These are phyloP conservation scores for Colletes gigas DNA, from an alignment of 1,140 invertebrate species.

Conservation along the genomic window DNA sequence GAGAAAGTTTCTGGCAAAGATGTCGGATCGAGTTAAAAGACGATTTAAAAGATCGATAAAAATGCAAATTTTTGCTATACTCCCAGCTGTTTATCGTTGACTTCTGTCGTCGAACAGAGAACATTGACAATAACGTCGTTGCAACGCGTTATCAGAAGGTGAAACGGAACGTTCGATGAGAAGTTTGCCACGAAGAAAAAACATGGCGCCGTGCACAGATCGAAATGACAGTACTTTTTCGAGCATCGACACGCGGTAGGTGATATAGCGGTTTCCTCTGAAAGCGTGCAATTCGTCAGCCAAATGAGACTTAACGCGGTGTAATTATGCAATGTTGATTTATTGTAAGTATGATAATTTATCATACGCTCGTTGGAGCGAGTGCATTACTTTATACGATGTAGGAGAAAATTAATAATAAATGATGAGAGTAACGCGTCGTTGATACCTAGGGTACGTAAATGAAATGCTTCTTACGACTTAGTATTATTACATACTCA, in stretches of 20 bases:
- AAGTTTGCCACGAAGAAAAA: not conserved
- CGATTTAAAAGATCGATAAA: not conserved
- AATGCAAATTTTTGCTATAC: not conserved
- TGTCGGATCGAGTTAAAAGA: constrained; percentile 4
- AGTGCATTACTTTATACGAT: constrained; percentile 52
- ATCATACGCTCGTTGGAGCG: constrained; percentile 29
- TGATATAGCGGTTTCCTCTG: constrained; percentile 35
- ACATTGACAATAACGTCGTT: too few species aligned
- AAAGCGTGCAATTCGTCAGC: constrained; percentile 59
- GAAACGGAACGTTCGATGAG: not conserved
- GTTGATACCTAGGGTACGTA: constrained; percentile 30
- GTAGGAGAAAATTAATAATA: constrained; percentile 23
- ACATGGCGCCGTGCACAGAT: not conserved
- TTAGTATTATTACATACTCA: constrained; percentile 51
- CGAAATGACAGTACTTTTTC: constrained; percentile 52
- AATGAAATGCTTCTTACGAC: constrained; percentile 52
- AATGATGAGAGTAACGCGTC: constrained; percentile 21
- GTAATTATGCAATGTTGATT: constrained; percentile 56
- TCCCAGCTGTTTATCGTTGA: too few species aligned
- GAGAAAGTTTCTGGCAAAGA: not conserved
- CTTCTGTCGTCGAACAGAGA: too few species aligned
- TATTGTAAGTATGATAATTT: constrained; percentile 63
- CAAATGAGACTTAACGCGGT: constrained; percentile 56
- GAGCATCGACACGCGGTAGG: constrained; percentile 9
- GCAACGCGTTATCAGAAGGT: not conserved